Base-by-base conservation (phyloP, 1,140 invertebrate genomes). In the Centruroides vittatus region DNA sequence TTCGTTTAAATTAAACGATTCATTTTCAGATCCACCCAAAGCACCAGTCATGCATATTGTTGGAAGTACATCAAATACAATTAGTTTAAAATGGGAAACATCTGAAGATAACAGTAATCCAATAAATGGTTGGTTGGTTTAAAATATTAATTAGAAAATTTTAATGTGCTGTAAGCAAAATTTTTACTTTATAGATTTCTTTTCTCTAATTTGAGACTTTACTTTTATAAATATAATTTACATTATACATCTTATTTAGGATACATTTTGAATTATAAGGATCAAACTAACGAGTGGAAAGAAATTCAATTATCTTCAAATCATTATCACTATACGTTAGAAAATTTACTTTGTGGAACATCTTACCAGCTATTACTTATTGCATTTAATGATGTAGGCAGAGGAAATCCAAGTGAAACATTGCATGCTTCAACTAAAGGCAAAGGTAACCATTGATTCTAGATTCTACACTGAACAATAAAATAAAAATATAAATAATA, bases 331-430 rank as follows among this genome's bases (percentile, higher is more conserved):
- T 85, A 85, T 67, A 83, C 82, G 5, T 72, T 91, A 35, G 81
- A 82, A 48, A 80, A 82, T 34, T 75, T 93, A 13, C 79, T 82
- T 62, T 93, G 89, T 73, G 90, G 82, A 0, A 80, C 80, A 4
- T 72, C 70, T 47, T 84, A 83, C 67, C 76, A 78, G 61, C 80
- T 83, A 65, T 71, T 73, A 47, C 60, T 78, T 12, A 68, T 67
- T 6, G 74, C 76, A 34, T 69, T 70, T 50, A 78, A 77, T 63
- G 67, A 68, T 55, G 66, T 76, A n/a, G 76, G 76, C 7, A 65
- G 66, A 46, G 73, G 74, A 47, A 67, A 71, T 8, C 67, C 70
- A n/a, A 75, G 73, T 57, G 64, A 73, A 23, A 67, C 68, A 12
- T 61, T 78, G 3, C 67, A 69, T 11, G 70, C 72, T 13, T 69